A percentile compares a stretch with the other conserved stretches of the same genome.
These are phyloP conservation scores for Machimus atricapillus DNA, from an alignment of 2,888 invertebrate species.

Conservation along the genomic window DNA sequence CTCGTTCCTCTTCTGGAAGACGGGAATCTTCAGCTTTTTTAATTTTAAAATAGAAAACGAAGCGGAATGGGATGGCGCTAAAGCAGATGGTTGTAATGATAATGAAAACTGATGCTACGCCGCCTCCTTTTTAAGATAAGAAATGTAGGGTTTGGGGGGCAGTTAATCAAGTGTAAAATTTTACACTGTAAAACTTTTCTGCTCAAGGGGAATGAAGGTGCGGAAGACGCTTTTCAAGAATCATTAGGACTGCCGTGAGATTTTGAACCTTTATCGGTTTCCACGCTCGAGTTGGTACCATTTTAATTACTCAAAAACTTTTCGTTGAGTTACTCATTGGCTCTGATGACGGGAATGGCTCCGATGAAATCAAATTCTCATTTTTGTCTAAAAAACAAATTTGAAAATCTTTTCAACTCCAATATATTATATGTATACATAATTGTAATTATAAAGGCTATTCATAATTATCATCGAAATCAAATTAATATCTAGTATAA, in stretches of 20 bases:
- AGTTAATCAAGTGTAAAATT: slow-evolving; percentile 7
- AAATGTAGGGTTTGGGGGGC: neutral
- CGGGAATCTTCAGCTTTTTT: neutral
- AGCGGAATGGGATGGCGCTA: neutral
- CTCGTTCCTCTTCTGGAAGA: neutral
- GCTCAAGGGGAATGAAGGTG: neutral
- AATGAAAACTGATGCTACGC: neutral
- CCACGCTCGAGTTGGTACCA: neutral
- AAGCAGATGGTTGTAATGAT: slow-evolving; percentile 17
- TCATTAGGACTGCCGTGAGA: neutral
- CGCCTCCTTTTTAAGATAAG: neutral
- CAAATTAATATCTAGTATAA: neutral
- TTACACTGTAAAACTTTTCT: neutral
- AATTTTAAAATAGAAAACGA: neutral
- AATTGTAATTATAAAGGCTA: neutral
- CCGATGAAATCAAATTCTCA: neutral
- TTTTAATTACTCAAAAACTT: neutral
- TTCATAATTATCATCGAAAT: neutral
- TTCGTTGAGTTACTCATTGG: neutral
- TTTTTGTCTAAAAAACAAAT: neutral
- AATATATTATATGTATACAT: neutral
- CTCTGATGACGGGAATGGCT: neutral
- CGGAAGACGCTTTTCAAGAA: neutral
- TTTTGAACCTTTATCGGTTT: neutral
- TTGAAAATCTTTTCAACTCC: neutral